Base-by-base conservation (phyloP, 1,140 invertebrate species). In the Neodiprion lecontei region DNA sequence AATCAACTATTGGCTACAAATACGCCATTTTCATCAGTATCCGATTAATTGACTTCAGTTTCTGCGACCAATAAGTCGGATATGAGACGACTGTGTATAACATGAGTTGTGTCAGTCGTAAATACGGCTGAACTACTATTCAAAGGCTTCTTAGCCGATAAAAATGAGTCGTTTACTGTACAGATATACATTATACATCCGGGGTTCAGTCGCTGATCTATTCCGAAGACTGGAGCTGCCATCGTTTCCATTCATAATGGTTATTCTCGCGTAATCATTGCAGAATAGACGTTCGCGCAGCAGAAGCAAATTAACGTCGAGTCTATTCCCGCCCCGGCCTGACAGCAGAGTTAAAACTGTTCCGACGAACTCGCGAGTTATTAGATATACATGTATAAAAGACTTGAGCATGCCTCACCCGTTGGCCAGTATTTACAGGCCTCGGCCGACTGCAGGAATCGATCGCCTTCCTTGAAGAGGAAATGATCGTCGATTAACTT, bases 401-500 rank as follows among this genome's bases (percentile, higher is more conserved):
- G n/a, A 61, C 28, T 40, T 61, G n/a, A 61, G n/a, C 5, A 9
- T 61, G 28, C 28, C 81, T 79, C 69, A 87, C 94, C 95, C 7
- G 88, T 90, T 11, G 95, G 94, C 95, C 95, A 96, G 86, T 91
- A 95, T 69, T 92, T 90, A 86, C 92, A 95, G 71, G 92, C 92
- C 73, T 94, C 93, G 67, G 94, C 93, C 21, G 91, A 90, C 79
- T 93, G 89, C 53, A 94, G 84, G 85, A 91, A 92, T 61, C 91
- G 87, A 85, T 95, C 93, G 23, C 92, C 93, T 78, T 95, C 92
- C 85, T 95, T 94, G 87, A 96, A 96, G 23, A 95, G 89, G 86
- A 95, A 95, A 82, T 95, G 93, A 76, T 95, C 93, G 83, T 94
- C 91, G 76, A 94, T 94, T 79, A 95, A 89, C 81, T 92, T 90